Evolutionary conservation across 2,888 invertebrate genomes (phyloP).

Genomic region (Nasonia oneida): DNA sequence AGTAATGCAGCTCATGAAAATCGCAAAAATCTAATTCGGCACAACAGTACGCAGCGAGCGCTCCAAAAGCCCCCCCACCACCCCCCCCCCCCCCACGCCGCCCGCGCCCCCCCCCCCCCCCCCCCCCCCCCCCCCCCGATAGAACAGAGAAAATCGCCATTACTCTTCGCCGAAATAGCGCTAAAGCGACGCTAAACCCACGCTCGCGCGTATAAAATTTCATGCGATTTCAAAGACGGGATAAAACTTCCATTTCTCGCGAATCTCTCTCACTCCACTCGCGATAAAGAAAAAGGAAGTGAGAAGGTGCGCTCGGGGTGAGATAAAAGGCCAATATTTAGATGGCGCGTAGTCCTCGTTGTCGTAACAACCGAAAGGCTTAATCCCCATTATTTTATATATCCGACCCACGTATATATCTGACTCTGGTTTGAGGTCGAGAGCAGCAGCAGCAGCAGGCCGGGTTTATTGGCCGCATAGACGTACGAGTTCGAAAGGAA

Average conservation of each 20-base stretch:
- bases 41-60: not conserved
- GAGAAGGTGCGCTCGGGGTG: not conserved
- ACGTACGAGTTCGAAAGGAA: slow-evolving; percentile 32
- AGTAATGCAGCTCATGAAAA: not conserved
- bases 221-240: slow-evolving; percentile 40
- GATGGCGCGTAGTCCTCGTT: slow-evolving; percentile 3
- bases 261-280: not conserved
- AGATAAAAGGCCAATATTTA: slow-evolving; percentile 38
- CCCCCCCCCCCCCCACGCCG: too few species aligned
- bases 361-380: slow-evolving; percentile 31
- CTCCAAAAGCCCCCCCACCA: not conserved
- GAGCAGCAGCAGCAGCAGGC: not conserved
- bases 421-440: slow-evolving; percentile 22
- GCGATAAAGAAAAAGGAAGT: not conserved
- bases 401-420: slow-evolving; percentile 30
- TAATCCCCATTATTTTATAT: slow-evolving; percentile 58
- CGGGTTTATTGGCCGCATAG: slow-evolving; percentile 46
- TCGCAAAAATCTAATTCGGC: not conserved
- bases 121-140: not conserved
- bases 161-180: slow-evolving; percentile 30
- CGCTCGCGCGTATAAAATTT: slow-evolving; percentile 38
- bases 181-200: slow-evolving; percentile 26
- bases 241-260: slow-evolving; percentile 45
- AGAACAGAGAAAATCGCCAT: slow-evolving; percentile 16
- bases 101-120: too few species aligned